Conservation (phyloP, 2,797 vertebrate genomes). For the Botia almorhae region DNA sequence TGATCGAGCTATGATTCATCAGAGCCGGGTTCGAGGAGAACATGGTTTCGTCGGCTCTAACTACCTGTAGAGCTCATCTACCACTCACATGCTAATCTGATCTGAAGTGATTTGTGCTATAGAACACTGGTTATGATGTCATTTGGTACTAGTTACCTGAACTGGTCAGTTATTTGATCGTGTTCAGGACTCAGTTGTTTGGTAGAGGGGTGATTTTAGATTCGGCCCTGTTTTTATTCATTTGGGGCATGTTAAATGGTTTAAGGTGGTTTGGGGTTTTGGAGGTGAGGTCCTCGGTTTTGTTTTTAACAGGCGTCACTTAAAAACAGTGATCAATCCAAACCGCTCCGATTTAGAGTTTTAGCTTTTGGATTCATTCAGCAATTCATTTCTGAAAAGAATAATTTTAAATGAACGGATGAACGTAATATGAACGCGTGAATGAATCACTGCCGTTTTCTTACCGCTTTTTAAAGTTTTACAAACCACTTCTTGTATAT, state of each 20-base stretch:
- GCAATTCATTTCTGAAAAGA: constrained; percentile 69
- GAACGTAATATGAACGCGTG: constrained; percentile 62
- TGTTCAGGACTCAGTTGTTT: background rate
- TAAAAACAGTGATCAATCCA: constrained; percentile 50
- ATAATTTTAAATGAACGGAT: constrained; percentile 57
- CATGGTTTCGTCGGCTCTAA: constrained; percentile 86
- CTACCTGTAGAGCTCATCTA: constrained; percentile 81
- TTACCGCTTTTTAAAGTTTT: constrained; percentile 88
- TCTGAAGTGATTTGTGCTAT: no score
- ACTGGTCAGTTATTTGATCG: constrained; percentile 9
- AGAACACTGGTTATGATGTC: background rate
- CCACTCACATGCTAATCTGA: constrained; percentile 27
- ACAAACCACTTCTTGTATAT: constrained; percentile 88
- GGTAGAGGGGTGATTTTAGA: background rate
- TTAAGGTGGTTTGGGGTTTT: background rate
- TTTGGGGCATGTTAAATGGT: constrained; percentile 4
- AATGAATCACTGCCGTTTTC: constrained; percentile 95
- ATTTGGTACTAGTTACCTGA: constrained; percentile 5
- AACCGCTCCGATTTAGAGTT: constrained; percentile 30
- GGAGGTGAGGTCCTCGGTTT: background rate
- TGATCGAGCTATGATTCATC: constrained; percentile 94
- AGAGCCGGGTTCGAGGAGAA: constrained; percentile 89
- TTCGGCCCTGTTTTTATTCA: constrained; percentile 1
- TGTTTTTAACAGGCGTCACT: constrained; percentile 51
- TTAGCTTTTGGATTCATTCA: constrained; percentile 24